These are phyloP conservation scores for Micrastur ruficollis DNA, from an alignment of 2,797 vertebrate genomes.

Conservation along the genomic window DNA sequence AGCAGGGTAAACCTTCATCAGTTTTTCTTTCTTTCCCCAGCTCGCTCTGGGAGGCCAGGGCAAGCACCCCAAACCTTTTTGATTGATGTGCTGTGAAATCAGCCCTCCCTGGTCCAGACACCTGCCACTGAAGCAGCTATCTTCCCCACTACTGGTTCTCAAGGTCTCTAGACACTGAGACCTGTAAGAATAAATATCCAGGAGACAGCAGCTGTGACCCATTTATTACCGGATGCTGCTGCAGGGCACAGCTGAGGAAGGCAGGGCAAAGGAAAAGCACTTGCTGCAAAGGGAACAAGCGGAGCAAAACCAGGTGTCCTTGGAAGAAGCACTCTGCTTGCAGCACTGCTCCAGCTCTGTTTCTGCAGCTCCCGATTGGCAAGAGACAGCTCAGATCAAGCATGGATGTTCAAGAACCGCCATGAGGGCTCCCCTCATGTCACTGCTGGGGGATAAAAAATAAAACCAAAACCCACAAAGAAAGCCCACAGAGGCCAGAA, in stretches of 20 bases:
- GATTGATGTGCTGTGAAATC: background rate
- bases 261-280: constrained; percentile 10
- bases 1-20: background rate
- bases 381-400: background rate
- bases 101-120: background rate
- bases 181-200: constrained; percentile 56
- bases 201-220: constrained; percentile 61
- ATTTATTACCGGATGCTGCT: constrained; percentile 64
- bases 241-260: constrained; percentile 46
- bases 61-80: background rate
- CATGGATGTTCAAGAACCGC: background rate
- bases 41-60: background rate
- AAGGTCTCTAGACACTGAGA: constrained; percentile 51
- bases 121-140: background rate
- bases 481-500: background rate
- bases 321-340: constrained; percentile 9
- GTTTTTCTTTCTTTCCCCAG: background rate
- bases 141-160: background rate
- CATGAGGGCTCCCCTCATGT: background rate
- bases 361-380: background rate
- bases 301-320: constrained; percentile 18
- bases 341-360: background rate
- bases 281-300: background rate
- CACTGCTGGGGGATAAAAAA: background rate
- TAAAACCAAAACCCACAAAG: background rate